Base-by-base conservation (phyloP, 92 coral and sea anemone genomes). In the Bergia puertoricense region DNA sequence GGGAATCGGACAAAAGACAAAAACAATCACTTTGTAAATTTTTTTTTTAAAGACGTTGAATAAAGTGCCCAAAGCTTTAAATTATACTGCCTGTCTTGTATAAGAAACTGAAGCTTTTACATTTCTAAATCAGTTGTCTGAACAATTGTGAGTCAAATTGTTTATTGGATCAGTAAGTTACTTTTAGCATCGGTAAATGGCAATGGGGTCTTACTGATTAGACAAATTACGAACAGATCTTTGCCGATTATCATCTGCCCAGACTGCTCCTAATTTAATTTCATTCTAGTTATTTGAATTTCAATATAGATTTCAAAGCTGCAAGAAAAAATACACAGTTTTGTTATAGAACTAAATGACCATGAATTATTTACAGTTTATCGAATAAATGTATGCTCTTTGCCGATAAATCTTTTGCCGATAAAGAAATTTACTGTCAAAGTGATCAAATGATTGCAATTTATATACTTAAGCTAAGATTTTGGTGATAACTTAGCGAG, bases 231-330 rank as follows among this genome's bases (percentile, higher is more conserved):
- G 56, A 15, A 13, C 62, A 50, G 1, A 73, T 72, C 79, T 71
- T 83, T 72, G 11, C 79, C n/a, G 30, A 62, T 44, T 71, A 71
- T 69, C 44, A 84, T 84, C 65, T 84, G 67, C 16, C 75, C 87
- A 84, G 87, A 68, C 79, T 23, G 15, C 20, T 14, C 22, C 23
- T 84, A 71, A 84, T 84, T 84, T 69, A 75, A 69, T 84, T 84
- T 83, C 56, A 39, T 56, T 73, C 66, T 77, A 71, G 39, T 67
- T 82, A 42, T 69, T 67, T 44, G 76, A 66, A 82, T 84, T 84
- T 30, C 68, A 36, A 46, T 71, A 16, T 48, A 45, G 79, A 54
- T 84, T 72, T 84, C 48, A 43, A 46, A 22, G 51, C 45, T 37
- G 56, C n/a, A 5, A 23, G 56, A 15, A 41, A 37, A 36, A 84